Evolutionary conservation across 2,888 invertebrate species (phyloP).

Genomic region (Germaria angustata): DNA sequence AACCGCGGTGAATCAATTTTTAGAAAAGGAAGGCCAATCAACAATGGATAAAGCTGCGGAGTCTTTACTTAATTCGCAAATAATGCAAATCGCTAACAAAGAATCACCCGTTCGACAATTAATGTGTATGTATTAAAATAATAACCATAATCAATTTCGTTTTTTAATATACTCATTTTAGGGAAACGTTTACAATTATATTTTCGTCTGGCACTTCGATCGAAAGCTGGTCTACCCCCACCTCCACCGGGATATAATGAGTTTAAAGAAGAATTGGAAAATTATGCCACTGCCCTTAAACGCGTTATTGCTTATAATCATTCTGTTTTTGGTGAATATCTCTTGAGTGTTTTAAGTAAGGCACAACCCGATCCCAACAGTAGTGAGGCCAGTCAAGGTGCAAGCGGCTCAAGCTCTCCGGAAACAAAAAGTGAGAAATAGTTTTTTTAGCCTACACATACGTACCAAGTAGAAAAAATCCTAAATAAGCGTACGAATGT

Average conservation of each 20-base stretch:
- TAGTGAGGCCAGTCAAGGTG: constrained; percentile 15
- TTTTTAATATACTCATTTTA: constrained; percentile 53
- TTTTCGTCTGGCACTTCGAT: constrained; percentile 75
- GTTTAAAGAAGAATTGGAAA: constrained; percentile 76
- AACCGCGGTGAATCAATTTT: constrained; percentile 73
- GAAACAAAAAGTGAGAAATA: constrained; percentile 19
- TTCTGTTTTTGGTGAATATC: constrained; percentile 79
- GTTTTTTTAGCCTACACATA: not conserved
- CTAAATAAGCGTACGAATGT: constrained; percentile 6
- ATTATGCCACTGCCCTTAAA: constrained; percentile 75
- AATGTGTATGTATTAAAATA: constrained; percentile 74
- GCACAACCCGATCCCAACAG: constrained; percentile 38
- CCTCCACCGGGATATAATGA: constrained; percentile 78
- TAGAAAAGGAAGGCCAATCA: constrained; percentile 72
- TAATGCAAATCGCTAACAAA: constrained; percentile 74
- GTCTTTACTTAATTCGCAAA: constrained; percentile 74
- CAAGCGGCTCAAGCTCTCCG: constrained; percentile 4
- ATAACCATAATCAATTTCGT: not conserved
- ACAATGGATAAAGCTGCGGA: constrained; percentile 72
- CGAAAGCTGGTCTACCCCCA: constrained; percentile 72
- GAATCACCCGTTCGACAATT: constrained; percentile 76
- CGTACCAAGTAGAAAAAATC: not conserved
- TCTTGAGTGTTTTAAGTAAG: constrained; percentile 75
- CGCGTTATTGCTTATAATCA: constrained; percentile 79
- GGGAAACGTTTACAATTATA: constrained; percentile 78